These are phyloP conservation scores for Esperia sulphurella DNA, from an alignment of 2,888 invertebrate genomes.

Conservation along the genomic window DNA sequence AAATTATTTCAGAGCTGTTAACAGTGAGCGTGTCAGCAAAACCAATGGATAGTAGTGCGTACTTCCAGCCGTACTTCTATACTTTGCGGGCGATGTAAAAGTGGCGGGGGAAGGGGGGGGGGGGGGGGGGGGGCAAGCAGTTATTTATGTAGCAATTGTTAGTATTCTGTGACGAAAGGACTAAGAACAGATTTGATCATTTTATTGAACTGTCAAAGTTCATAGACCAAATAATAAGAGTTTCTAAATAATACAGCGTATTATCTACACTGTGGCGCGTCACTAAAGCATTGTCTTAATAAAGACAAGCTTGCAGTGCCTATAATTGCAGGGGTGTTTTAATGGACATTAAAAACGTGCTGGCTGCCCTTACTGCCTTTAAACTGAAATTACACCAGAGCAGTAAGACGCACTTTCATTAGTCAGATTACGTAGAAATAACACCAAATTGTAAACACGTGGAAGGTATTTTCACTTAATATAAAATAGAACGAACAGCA, in stretches of 20 bases:
- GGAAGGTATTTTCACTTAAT: too few species aligned
- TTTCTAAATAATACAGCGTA: background rate
- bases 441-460: too few species aligned
- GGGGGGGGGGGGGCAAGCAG: too few species aligned
- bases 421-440: too few species aligned
- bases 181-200: background rate
- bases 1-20: too few species aligned
- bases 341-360: constrained; percentile 52
- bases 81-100: too few species aligned
- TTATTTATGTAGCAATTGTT: too few species aligned
- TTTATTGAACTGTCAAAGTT: background rate
- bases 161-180: background rate
- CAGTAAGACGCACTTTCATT: background rate
- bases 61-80: too few species aligned
- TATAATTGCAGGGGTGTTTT: constrained; percentile 44
- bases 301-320: constrained; percentile 37
- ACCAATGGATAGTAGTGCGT: too few species aligned
- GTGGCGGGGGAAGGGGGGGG: too few species aligned
- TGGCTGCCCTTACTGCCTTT: constrained; percentile 25
- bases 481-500: too few species aligned
- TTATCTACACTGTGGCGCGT: background rate
- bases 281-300: constrained; percentile 25
- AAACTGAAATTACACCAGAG: constrained; percentile 26
- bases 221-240: background rate
- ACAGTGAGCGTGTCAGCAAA: too few species aligned